Evolutionary conservation across 2,113 vertebrate species (phyloP).

Genomic region (Theristicus caerulescens): DNA sequence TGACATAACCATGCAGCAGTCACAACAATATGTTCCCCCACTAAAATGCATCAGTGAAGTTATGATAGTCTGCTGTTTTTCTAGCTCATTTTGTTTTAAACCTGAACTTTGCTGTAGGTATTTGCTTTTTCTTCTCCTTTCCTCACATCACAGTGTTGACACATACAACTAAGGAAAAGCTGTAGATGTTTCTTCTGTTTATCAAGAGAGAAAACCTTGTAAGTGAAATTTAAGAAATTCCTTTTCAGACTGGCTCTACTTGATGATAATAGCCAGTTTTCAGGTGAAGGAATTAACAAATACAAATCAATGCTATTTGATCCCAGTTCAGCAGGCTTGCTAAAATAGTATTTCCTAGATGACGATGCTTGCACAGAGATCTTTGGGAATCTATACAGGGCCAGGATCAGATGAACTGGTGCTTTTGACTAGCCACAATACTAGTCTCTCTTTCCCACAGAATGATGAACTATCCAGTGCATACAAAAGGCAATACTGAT

Average conservation of each 20-base stretch:
- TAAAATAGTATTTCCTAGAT: not conserved
- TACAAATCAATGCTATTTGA: not conserved
- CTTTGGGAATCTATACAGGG: not conserved
- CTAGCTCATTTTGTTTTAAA: not conserved
- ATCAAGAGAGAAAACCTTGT: not conserved
- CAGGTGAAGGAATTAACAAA: not conserved
- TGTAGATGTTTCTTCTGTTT: not conserved
- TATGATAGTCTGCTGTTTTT: not conserved
- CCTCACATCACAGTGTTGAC: not conserved
- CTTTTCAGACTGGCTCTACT: not conserved
- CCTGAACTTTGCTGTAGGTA: not conserved
- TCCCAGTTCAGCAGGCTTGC: not conserved
- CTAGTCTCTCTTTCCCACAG: not conserved
- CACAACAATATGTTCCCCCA: not conserved
- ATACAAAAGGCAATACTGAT: not conserved
- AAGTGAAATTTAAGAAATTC: not conserved
- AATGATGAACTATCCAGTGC: not conserved
- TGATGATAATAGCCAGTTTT: not conserved
- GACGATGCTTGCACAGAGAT: not conserved
- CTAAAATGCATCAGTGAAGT: not conserved
- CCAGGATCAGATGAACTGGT: not conserved
- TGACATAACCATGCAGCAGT: fast-evolving
- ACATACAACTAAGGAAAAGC: not conserved
- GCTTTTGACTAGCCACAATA: not conserved
- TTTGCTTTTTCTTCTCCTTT: not conserved